Conservation (phyloP, 2,797 vertebrate genomes). For the Takifugu rubripes region DNA sequence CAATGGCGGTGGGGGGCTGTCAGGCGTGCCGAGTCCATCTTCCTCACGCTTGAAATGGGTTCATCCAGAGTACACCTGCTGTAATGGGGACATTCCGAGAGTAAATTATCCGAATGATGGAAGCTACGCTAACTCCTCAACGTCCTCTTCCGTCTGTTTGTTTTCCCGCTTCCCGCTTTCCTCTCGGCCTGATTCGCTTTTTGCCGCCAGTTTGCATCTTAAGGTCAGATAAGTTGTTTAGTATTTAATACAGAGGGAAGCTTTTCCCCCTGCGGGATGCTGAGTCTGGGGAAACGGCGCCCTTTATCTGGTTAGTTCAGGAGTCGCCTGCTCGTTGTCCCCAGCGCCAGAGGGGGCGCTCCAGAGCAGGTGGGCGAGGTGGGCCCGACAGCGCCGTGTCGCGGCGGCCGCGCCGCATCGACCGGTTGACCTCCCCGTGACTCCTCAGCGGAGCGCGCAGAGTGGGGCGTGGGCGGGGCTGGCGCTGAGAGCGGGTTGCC, state of each 20-base stretch:
- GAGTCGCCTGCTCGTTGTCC: constrained; percentile 2
- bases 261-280: background rate
- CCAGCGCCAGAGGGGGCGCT: no score
- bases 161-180: constrained; percentile 4
- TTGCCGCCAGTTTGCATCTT: constrained; percentile 14
- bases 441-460: constrained; percentile 78
- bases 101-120: constrained; percentile 72
- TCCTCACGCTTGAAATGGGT: constrained; percentile 75
- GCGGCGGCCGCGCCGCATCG: constrained; percentile 53
- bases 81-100: constrained; percentile 69
- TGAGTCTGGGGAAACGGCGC: constrained; percentile 19
- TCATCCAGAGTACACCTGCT: constrained; percentile 89
- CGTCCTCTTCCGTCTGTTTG: constrained; percentile 61
- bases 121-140: constrained; percentile 75
- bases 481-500: constrained; percentile 76
- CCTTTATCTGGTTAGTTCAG: constrained; percentile 22
- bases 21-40: constrained; percentile 76
- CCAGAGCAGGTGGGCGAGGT: no score
- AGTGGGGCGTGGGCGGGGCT: constrained; percentile 69
- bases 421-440: constrained; percentile 87
- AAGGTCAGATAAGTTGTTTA: constrained; percentile 12
- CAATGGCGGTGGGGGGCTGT: constrained; percentile 73
- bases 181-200: constrained; percentile 18
- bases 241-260: constrained; percentile 13
- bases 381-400: constrained; percentile 62